A percentile compares a stretch with the other conserved stretches of the same genome.
These are phyloP conservation scores for Trinorchestia longiramus DNA, from an alignment of 1,140 invertebrate species.

Conservation along the genomic window DNA sequence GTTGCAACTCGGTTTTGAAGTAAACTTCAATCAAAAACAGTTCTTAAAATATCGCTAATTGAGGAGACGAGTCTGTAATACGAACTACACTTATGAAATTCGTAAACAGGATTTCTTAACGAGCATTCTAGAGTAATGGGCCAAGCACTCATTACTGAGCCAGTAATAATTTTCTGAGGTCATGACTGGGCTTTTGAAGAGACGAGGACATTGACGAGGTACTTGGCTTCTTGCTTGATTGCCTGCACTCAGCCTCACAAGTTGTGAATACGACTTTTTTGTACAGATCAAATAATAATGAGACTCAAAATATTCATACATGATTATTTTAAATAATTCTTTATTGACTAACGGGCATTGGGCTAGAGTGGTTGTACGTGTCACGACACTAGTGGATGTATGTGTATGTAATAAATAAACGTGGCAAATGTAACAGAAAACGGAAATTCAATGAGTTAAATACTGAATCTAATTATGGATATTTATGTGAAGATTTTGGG, in stretches of 20 bases:
- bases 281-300: not conserved
- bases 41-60: not conserved
- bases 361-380: not conserved
- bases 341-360: not conserved
- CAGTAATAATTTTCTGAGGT: not conserved
- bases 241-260: not conserved
- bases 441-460: too few species aligned
- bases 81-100: not conserved
- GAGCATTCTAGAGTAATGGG: not conserved
- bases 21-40: not conserved
- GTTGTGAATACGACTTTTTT: not conserved
- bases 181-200: not conserved
- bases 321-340: not conserved
- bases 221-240: not conserved
- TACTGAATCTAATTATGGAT: too few species aligned
- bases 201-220: not conserved
- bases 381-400: not conserved
- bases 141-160: not conserved
- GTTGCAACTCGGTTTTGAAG: not conserved
- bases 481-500: too few species aligned
- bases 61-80: not conserved
- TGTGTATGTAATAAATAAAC: not conserved
- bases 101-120: not conserved
- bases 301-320: not conserved
- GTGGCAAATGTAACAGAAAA: too few species aligned